A percentile compares a stretch with the other conserved stretches of the same genome.
These are phyloP conservation scores for Aphidius colemani DNA, from an alignment of 2,888 invertebrate genomes.

Conservation along the genomic window DNA sequence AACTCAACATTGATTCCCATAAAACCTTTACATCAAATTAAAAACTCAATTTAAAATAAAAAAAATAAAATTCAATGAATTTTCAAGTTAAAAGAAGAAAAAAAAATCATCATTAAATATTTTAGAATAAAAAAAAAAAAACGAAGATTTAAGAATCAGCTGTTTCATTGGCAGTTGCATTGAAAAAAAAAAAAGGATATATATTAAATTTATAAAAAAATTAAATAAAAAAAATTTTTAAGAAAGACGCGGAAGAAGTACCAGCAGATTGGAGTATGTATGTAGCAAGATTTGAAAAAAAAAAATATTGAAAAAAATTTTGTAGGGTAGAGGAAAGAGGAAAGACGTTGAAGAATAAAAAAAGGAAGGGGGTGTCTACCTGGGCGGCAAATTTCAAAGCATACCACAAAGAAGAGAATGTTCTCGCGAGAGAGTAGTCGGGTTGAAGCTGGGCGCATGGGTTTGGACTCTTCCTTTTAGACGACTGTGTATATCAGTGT, in stretches of 20 bases:
- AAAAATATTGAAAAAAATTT: no score
- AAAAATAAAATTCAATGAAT: neutral
- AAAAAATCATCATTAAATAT: no score
- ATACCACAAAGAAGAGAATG: slow-evolving; percentile 35
- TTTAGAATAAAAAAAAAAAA: no score
- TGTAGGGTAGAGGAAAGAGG: no score
- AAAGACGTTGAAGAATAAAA: slow-evolving; percentile 19
- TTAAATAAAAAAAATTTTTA: no score
- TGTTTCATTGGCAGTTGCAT: slow-evolving; percentile 33
- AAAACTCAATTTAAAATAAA: neutral
- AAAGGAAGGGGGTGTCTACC: slow-evolving; percentile 25
- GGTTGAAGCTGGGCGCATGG: no score
- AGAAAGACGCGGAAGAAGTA: no score
- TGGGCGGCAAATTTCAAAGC: slow-evolving; percentile 38
- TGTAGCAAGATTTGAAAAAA: no score
- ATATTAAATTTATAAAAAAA: no score
- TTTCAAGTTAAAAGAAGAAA: neutral
- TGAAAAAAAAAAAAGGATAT: slow-evolving; percentile 1
- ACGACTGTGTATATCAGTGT: neutral
- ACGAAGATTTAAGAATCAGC: slow-evolving; percentile 30
- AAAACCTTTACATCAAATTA: neutral
- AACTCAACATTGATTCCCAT: no score
- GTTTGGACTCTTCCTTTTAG: slow-evolving; percentile 3
- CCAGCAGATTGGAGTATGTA: no score
- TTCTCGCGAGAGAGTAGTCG: slow-evolving; percentile 27